Base-by-base conservation (phyloP, 2,797 vertebrate species). In the Sebastes trivittatus region DNA sequence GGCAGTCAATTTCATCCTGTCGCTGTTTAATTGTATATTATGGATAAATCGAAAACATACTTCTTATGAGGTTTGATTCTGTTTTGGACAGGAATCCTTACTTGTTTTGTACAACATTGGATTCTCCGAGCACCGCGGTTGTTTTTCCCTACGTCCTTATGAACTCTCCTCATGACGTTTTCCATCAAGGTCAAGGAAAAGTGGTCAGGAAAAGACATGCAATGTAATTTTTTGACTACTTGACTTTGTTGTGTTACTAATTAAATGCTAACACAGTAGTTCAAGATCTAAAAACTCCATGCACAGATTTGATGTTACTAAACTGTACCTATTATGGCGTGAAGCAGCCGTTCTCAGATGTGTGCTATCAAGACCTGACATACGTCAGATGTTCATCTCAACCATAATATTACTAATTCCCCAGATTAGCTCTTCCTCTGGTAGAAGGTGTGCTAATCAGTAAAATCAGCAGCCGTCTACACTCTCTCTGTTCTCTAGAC, bases 381-480 rank as follows among this genome's bases (percentile, higher is more conserved):
- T 69, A 32, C 38, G 16, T 52, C 22, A 46, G 22, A 75, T 66
- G 29, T 59, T 23, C 11, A 38, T 72, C 27, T 65, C 30, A 46
- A 16, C 70, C 34, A 25, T 63, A 56, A 62, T 13, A 60, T 49
- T 58, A 27, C 78, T 77, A 10, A 59, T 80, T 72, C 72, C n/a
- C 34, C 46, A 22, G 36, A 74, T 83, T 68, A 64, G 25, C 77
- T 75, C 46, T 32, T 82, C 68, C 75, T 62, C 38, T 36, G 32
- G 3, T 58, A 38, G 72, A 83, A 77, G 74, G 71, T 85, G 78
- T 34, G 61, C 42, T 78, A 55, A 84, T 86, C 61, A 76, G 74
- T 23, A 8, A 62, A 80, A 72, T 73, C 59, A 66, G 38, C 55
- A 1, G 8, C 60, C 3, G 42, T 16, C 42, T 6, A 5, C 16